Base-by-base conservation (phyloP, 2,113 vertebrate genomes). In the Dipodomys merriami region DNA sequence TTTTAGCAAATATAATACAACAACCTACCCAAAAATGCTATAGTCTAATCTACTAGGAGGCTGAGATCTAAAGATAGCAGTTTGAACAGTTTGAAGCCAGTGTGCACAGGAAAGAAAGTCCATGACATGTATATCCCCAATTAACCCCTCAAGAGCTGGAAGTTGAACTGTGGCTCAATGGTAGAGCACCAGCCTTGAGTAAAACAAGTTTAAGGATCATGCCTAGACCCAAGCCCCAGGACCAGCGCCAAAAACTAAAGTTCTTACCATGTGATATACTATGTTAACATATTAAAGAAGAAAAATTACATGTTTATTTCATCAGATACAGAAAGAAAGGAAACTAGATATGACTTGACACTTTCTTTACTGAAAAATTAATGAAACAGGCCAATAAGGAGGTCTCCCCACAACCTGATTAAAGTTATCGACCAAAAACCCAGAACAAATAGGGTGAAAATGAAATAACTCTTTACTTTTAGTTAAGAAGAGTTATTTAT, bases 301-400 rank as follows among this genome's bases (percentile, higher is more conserved):
- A 79, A 87, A 90, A 80, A 67, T 3, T 16, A 57, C 53, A 57
- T 16, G 53, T 57, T 57, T 57, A 13, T 57, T 57, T 57, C 39
- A 83, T 5, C 92, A 18, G 35, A 44, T 30, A 83, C 60, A 92
- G 25, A 86, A 2, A 92, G 60, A 87, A 79, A 86, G 90, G 20
- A 83, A 78, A 39, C n/a, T 69, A 73, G 67, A 90, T 84, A 74
- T 73, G 83, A 74, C 49, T 7, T 80, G 73, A 92, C 15, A 71
- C 12, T 74, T 80, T 87, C n/a, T 83, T 87, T 88, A 76, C 49
- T 83, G 53, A 90, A 88, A 83, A 49, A 72, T n/a, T 80, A 60
- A 60, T 53, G 57, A 76, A 79, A 85, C 13, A 35, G 5, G 44
- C 72, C 49, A 15, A 22, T 73, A 87, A 29, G 20, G 83, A n/a